A percentile compares a stretch with the other conserved stretches of the same genome.
These are phyloP conservation scores for Torymus tubicola DNA, from an alignment of 2,888 invertebrate genomes.

Conservation along the genomic window DNA sequence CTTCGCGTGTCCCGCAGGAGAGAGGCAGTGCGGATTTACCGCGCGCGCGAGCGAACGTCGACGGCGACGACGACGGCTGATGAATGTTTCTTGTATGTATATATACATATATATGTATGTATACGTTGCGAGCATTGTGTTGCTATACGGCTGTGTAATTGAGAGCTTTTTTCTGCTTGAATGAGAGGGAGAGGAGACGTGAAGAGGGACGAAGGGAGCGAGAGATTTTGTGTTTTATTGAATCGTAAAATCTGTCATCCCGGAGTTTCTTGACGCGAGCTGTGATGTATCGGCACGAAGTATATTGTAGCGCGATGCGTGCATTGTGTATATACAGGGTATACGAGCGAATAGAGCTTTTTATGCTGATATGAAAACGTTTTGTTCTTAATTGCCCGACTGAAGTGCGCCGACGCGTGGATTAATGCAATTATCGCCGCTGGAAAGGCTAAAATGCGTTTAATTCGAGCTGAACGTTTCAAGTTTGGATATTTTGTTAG, in stretches of 20 bases:
- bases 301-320: too few species aligned
- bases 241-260: slow-evolving; percentile 53
- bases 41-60: neutral
- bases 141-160: slow-evolving; percentile 46
- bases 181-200: slow-evolving; percentile 19
- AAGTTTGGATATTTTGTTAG: neutral
- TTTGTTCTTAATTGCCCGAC: too few species aligned
- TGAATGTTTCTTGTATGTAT: slow-evolving; percentile 40
- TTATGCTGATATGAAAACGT: too few species aligned
- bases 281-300: neutral
- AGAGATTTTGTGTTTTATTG: slow-evolving; percentile 50
- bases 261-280: slow-evolving; percentile 20
- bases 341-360: too few species aligned
- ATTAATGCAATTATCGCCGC: too few species aligned
- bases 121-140: slow-evolving; percentile 24
- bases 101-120: neutral
- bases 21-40: slow-evolving; percentile 22
- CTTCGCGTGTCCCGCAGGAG: neutral
- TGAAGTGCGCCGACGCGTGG: too few species aligned
- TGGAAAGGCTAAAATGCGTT: too few species aligned
- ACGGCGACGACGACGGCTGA: neutral
- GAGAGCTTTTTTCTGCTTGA: slow-evolving; percentile 51
- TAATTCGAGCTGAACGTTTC: too few species aligned
- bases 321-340: too few species aligned
- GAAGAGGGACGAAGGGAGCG: too few species aligned